These are phyloP conservation scores for Petrocephalus zakoni DNA, from an alignment of 2,113 vertebrate species.

Conservation along the genomic window DNA sequence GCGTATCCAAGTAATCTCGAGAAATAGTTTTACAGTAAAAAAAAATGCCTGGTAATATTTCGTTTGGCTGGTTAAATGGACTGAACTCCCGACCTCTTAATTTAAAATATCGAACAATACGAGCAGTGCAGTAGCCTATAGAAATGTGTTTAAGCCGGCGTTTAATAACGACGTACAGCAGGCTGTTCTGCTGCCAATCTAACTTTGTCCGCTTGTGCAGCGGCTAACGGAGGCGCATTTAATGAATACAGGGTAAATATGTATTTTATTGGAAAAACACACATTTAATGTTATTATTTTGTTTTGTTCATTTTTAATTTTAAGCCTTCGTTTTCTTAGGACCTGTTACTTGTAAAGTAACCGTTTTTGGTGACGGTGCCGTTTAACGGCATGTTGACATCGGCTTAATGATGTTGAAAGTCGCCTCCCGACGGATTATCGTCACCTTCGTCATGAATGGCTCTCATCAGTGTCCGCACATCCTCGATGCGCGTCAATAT, in stretches of 20 bases:
- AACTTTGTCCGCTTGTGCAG: background rate
- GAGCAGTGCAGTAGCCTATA: background rate
- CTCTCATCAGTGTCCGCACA: slow-evolving; percentile 26
- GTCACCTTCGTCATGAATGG: slow-evolving; percentile 27
- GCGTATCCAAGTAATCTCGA: background rate
- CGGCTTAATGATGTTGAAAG: slow-evolving; percentile 12
- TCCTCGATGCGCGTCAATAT: slow-evolving; percentile 31
- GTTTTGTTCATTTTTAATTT: background rate
- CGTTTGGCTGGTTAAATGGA: background rate
- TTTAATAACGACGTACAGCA: background rate
- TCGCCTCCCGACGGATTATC: slow-evolving; percentile 17
- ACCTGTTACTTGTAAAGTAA: background rate
- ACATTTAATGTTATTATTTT: background rate
- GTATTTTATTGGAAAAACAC: background rate
- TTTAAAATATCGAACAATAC: background rate
- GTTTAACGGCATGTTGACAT: slow-evolving; percentile 19
- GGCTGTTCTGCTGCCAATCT: background rate
- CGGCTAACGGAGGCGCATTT: background rate
- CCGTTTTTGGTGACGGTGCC: background rate
- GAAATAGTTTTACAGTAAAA: background rate
- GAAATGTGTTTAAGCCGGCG: background rate
- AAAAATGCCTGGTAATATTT: background rate
- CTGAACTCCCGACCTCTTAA: background rate
- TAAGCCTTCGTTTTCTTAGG: background rate
- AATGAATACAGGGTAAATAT: background rate